Evolutionary conservation across 2,113 vertebrate species (phyloP).

Genomic region (Hippopotamus amphibius): DNA sequence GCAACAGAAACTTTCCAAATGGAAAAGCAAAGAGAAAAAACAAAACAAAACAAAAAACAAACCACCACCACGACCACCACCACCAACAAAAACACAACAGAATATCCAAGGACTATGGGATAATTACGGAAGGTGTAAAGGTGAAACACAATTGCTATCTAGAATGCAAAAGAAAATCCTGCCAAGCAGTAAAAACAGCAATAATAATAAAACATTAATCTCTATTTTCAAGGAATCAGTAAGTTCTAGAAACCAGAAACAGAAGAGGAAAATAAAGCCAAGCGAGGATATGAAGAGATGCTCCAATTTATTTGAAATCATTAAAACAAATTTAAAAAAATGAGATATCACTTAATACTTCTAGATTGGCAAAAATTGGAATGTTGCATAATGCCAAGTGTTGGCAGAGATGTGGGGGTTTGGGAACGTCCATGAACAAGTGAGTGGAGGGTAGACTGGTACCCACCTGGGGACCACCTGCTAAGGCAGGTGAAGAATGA

Average conservation of each 20-base stretch:
- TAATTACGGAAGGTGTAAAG: background rate
- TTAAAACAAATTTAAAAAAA: background rate
- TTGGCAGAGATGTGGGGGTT: background rate
- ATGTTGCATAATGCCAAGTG: background rate
- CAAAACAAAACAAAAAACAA: background rate
- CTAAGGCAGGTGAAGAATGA: background rate
- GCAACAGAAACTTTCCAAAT: background rate
- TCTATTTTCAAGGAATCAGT: background rate
- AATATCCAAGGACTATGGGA: background rate
- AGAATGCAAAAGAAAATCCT: background rate
- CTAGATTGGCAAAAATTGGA: background rate
- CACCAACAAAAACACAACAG: background rate
- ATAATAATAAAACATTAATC: background rate
- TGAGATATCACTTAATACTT: background rate
- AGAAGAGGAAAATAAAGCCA: background rate
- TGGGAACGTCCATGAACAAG: accelerated
- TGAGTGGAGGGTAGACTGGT: background rate
- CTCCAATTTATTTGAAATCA: background rate
- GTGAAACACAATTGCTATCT: background rate
- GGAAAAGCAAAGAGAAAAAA: background rate
- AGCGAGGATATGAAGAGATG: background rate
- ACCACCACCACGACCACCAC: too few relatives aligned
- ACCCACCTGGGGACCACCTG: too few relatives aligned
- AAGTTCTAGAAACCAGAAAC: background rate
- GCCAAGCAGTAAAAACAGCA: background rate